Percentiles rank a stretch among this genome's conserved stretches.
These are phyloP conservation scores for Psophia crepitans DNA, from an alignment of 2,113 vertebrate species.

Conservation along the genomic window DNA sequence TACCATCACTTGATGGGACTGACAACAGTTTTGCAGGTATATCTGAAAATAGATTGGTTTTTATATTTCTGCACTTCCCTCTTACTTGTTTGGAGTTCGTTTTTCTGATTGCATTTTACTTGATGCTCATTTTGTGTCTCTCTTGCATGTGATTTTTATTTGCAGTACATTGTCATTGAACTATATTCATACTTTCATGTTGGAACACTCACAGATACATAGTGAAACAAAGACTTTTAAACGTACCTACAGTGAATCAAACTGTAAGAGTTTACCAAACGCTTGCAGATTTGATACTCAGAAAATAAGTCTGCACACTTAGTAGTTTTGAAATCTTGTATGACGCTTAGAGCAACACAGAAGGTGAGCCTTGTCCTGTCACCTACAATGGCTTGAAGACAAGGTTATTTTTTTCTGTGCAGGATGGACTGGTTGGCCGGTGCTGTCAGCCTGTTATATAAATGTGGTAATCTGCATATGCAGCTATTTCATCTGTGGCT, in stretches of 20 bases:
- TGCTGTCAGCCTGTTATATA: background rate
- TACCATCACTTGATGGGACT: too few relatives aligned
- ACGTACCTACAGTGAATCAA: background rate
- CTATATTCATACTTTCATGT: background rate
- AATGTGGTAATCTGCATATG: conserved; percentile 1
- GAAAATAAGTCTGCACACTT: background rate
- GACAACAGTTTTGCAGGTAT: background rate
- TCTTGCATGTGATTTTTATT: background rate
- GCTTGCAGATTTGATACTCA: background rate
- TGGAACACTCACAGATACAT: background rate
- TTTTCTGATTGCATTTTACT: background rate
- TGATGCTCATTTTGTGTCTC: background rate
- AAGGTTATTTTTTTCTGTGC: background rate
- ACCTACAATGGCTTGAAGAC: background rate
- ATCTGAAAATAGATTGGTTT: background rate
- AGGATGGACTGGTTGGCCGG: background rate
- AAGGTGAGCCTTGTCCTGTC: background rate
- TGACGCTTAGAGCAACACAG: background rate
- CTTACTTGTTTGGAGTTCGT: background rate
- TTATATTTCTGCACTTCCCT: background rate
- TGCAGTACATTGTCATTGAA: background rate
- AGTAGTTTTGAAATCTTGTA: background rate
- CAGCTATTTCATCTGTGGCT: background rate
- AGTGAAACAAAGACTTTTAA: background rate
- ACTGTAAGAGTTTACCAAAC: background rate